phyloP scores from a whole-genome alignment of 2,888 invertebrate genomes.

The Amblyjoppa fuscipennis region DNA sequence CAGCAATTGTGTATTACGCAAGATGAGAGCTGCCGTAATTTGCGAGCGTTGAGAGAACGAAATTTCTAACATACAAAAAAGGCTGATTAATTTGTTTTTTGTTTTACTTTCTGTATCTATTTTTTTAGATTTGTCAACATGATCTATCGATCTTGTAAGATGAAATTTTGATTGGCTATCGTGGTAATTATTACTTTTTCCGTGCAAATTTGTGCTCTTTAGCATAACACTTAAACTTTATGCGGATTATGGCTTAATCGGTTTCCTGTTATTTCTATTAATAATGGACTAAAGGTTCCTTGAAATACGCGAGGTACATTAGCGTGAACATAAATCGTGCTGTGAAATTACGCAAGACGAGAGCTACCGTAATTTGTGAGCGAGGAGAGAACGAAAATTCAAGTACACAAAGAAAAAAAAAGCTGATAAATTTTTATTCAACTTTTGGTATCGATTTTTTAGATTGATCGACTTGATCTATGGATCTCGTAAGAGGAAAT shows the following conservation, averaged over 20 bases:
- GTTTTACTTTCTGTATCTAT: not conserved
- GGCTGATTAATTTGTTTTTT: not conserved
- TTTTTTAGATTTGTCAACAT: too few relatives aligned
- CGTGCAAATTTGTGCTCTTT: too few relatives aligned
- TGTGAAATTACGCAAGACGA: not conserved
- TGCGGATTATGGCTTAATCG: too few relatives aligned
- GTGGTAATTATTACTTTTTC: not conserved
- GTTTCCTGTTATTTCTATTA: too few relatives aligned
- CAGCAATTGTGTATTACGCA: slow-evolving; percentile 2
- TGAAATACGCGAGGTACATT: not conserved
- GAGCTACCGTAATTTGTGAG: not conserved
- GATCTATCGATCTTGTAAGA: too few relatives aligned
- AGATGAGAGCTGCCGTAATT: not conserved
- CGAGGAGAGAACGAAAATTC: not conserved
- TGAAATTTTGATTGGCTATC: too few relatives aligned
- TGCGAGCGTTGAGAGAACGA: not conserved
- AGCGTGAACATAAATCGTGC: not conserved
- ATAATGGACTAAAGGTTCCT: too few relatives aligned
- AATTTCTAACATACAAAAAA: not conserved
- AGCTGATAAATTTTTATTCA: not conserved
- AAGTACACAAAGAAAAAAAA: not conserved
- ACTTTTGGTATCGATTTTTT: not conserved
- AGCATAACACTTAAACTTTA: too few relatives aligned
- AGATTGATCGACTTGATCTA: not conserved
- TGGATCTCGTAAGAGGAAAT: not conserved